Conservation (phyloP, 2,113 vertebrate genomes). For the Manacus vitellinus region DNA sequence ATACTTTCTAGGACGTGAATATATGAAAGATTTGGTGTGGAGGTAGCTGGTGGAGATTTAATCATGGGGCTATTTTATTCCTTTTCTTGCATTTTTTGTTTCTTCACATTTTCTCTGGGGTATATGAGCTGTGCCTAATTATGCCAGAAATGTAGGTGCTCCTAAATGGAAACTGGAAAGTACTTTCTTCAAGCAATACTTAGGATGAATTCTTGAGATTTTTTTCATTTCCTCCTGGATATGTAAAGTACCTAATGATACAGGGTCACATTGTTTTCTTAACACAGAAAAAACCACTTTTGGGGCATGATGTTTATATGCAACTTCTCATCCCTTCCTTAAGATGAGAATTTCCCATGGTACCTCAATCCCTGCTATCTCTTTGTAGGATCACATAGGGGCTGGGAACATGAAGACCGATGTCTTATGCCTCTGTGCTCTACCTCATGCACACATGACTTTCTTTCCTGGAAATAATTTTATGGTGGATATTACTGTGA, state of each 20-base stretch:
- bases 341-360: neutral
- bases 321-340: neutral
- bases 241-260: neutral
- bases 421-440: neutral
- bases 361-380: neutral
- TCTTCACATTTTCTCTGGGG: constrained; percentile 22
- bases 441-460: neutral
- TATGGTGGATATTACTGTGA: neutral
- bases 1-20: constrained; percentile 16
- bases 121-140: constrained; percentile 41
- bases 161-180: constrained; percentile 4
- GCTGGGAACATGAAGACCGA: neutral
- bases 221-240: constrained; percentile 9
- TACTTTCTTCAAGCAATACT: constrained; percentile 11
- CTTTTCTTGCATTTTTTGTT: neutral
- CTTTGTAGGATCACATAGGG: neutral
- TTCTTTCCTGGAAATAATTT: neutral
- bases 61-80: constrained; percentile 5
- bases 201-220: neutral
- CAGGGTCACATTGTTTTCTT: neutral
- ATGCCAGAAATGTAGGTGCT: constrained; percentile 9
- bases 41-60: constrained; percentile 22
- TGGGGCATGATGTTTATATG: neutral
- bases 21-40: neutral
- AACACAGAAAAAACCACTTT: neutral